Base-by-base conservation (phyloP, 1,140 invertebrate species). In the Chrysomallon squamiferum region DNA sequence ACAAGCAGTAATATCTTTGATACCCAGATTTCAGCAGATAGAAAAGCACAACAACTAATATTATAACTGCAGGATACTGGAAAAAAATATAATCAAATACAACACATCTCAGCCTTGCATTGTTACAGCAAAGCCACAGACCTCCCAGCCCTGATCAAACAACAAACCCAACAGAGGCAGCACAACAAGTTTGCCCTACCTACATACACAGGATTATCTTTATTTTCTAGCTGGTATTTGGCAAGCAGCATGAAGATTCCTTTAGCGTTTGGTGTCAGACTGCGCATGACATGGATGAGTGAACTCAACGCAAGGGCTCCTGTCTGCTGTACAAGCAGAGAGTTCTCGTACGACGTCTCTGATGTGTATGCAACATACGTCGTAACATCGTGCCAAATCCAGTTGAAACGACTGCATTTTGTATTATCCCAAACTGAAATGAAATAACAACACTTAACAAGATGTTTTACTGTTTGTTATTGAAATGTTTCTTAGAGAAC, bases 321-420 rank as follows among this genome's bases (percentile, higher is more conserved):
- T 29, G 91, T 90, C 68, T 92, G 90, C 78, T 95, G 90, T 2
- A 94, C 89, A 84, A 95, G 85, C 49, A 96, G 82, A 0, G 93
- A 95, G 83, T 91, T 92, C 85, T 96, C 95, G 73, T 91, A 96
- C 0, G 91, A 92, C 0, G 93, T 97, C 86, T 98, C 95, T 68
- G 93, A 90, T 1, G 86, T 86, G 78, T 97, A 97, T 0, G 92
- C 90, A 56, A 90, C 76, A 85, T 92, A 92, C 2, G 94, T 94
- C 5, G 94, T 95, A 2, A 90, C 89, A 83, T 97, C 93, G 88
- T 79, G 82, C 93, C 94, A 96, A 7, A 91, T 89, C 86, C 95
- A 96, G 75, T 93, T 94, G 71, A 91, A 95, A 72, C 91, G 89
- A 73, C 91, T 92, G 25, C 93, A 84, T 78, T 93, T 94, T 4